Conservation (phyloP, 2,113 vertebrate species). For the Rutilus rutilus region DNA sequence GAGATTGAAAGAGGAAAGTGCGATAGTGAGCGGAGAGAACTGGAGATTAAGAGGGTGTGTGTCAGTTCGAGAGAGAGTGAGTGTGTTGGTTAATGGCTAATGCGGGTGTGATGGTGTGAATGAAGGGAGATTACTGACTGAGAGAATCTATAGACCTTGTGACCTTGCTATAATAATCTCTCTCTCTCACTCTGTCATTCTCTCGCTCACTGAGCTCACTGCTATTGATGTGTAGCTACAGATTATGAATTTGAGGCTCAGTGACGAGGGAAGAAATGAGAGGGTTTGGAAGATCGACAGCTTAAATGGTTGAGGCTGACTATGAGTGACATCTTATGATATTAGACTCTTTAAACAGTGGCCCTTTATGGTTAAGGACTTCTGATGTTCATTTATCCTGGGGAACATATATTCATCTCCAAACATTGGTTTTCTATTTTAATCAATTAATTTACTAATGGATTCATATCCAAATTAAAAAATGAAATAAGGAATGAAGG, state of each 20-base stretch:
- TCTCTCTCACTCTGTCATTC: conserved; percentile 54
- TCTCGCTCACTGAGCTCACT: conserved; percentile 3
- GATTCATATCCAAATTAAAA: background rate
- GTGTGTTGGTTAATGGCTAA: conserved; percentile 12
- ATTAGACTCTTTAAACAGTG: conserved; percentile 22
- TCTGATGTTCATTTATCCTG: background rate
- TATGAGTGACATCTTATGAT: background rate
- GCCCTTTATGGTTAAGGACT: background rate
- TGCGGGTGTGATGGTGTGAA: conserved; percentile 52
- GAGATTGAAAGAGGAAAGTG: conserved; percentile 25
- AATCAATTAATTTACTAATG: background rate
- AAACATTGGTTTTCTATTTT: background rate
- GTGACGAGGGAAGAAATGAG: conserved; percentile 18
- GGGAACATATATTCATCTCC: background rate
- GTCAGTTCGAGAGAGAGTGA: background rate
- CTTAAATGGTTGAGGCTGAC: conserved; percentile 17
- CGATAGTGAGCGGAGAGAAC: background rate
- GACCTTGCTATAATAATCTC: conserved; percentile 44
- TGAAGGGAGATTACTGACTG: conserved; percentile 40
- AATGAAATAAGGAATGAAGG: background rate
- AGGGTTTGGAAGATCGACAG: conserved; percentile 37
- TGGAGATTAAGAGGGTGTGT: conserved; percentile 38
- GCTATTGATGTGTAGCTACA: background rate
- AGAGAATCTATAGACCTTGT: conserved; percentile 28
- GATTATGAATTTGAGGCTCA: conserved; percentile 13